Conservation (phyloP, 2,113 vertebrate species). For the Tachycineta bicolor region DNA sequence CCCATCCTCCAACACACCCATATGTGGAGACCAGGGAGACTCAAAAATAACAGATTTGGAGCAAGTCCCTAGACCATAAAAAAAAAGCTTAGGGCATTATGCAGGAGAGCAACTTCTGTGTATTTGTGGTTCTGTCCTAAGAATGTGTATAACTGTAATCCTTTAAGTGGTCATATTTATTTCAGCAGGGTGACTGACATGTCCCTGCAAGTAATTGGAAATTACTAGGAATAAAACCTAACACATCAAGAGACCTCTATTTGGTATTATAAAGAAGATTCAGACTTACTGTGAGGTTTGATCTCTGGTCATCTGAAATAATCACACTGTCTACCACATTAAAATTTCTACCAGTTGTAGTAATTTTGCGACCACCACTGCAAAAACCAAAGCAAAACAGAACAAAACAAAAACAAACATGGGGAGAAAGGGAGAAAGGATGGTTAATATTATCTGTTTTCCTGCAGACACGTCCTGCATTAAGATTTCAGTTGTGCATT, state of each 20-base stretch:
- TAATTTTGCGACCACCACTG: conserved; percentile 87
- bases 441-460: background rate
- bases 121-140: background rate
- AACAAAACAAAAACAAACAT: background rate
- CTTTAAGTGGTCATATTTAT: background rate
- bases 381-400: conserved; percentile 1
- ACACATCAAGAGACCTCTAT: background rate
- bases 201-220: background rate
- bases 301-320: conserved; percentile 73
- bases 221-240: background rate
- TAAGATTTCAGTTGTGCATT: background rate
- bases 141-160: background rate
- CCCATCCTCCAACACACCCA: background rate
- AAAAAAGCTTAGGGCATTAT: background rate
- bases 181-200: background rate
- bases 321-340: conserved; percentile 81
- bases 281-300: conserved; percentile 71
- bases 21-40: background rate
- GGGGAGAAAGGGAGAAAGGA: too few species aligned
- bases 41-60: background rate
- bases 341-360: conserved; percentile 78
- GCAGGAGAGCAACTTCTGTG: background rate
- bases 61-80: background rate
- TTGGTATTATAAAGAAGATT: background rate
- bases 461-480: background rate